A percentile compares a stretch with the other conserved stretches of the same genome.
Conservation (phyloP, 2,113 vertebrate species). For the Machaerirhynchus nigripectus region DNA sequence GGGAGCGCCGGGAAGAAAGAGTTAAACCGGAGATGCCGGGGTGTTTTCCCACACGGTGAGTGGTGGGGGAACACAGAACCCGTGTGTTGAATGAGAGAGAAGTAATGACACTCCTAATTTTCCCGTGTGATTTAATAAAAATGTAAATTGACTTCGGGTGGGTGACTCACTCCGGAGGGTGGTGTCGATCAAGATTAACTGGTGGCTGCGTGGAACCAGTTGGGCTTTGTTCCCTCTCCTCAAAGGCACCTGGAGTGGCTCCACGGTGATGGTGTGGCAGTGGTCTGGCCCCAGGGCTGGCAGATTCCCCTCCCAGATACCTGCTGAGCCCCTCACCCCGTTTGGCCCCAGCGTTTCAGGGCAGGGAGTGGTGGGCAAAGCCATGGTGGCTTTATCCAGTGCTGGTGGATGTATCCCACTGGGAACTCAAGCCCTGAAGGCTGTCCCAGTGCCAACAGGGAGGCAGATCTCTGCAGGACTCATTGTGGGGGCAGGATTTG, state of each 20-base stretch:
- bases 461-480: background rate
- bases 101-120: conserved; percentile 65
- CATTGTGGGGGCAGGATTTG: background rate
- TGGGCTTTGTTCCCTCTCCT: conserved; percentile 65
- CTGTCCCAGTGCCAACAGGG: accelerated
- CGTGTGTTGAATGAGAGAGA: background rate
- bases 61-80: background rate
- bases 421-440: background rate
- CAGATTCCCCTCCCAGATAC: background rate
- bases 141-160: conserved; percentile 64
- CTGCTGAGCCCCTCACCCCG: accelerated
- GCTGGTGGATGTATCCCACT: background rate
- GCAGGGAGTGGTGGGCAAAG: background rate
- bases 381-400: background rate
- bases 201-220: conserved; percentile 11
- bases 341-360: background rate
- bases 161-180: background rate
- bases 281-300: background rate
- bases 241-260: background rate
- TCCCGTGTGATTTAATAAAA: conserved; percentile 75
- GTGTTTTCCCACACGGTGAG: conserved; percentile 35
- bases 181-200: conserved; percentile 56
- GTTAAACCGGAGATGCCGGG: conserved; percentile 4
- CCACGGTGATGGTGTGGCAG: background rate
- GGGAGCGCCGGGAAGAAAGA: background rate